Evolutionary conservation across 2,113 vertebrate species (phyloP).

Genomic region (Ictalurus punctatus): DNA sequence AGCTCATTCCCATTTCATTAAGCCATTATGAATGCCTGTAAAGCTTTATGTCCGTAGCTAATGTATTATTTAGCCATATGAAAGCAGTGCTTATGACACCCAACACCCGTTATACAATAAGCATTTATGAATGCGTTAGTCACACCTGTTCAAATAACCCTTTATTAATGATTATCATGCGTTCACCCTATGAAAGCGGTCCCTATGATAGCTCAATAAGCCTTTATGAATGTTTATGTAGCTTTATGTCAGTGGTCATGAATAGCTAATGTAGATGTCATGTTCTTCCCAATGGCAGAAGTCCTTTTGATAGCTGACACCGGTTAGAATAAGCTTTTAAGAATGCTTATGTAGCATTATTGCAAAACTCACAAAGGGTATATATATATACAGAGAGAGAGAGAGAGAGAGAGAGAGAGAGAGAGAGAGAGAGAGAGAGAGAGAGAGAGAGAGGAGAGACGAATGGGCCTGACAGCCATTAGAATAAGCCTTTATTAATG

Average conservation of each 20-base stretch:
- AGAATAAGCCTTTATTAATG: neutral
- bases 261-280: neutral
- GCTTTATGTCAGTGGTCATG: neutral
- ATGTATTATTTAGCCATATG: neutral
- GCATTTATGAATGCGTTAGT: neutral
- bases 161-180: neutral
- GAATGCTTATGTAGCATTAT: too few relatives aligned
- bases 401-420: too few relatives aligned
- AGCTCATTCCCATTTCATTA: too few relatives aligned
- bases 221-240: neutral
- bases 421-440: too few relatives aligned
- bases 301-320: too few relatives aligned
- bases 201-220: neutral
- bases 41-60: neutral
- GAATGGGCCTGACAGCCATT: too few relatives aligned
- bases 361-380: too few relatives aligned
- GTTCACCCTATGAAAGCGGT: neutral
- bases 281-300: too few relatives aligned
- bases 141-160: neutral
- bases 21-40: neutral
- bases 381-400: too few relatives aligned
- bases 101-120: neutral
- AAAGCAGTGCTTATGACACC: neutral
- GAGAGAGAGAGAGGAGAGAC: too few relatives aligned
- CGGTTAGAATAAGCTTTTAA: too few relatives aligned